Evolutionary conservation across 2,113 vertebrate genomes (phyloP).

Genomic region (Osmerus mordax): DNA sequence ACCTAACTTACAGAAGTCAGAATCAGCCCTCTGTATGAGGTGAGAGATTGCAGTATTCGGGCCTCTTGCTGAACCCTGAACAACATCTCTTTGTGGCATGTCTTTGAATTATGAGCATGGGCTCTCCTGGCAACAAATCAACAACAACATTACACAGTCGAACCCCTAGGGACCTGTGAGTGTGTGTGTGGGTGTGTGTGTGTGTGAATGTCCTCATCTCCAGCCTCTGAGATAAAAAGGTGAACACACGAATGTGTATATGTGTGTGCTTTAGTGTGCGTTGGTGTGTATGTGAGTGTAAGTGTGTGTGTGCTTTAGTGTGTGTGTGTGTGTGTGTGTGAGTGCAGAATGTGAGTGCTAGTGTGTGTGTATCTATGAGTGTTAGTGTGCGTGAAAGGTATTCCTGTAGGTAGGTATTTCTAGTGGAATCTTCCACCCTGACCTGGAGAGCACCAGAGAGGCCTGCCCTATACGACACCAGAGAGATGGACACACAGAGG

Average conservation of each 20-base stretch:
- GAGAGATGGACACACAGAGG: not conserved
- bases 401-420: not conserved
- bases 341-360: not conserved
- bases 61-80: not conserved
- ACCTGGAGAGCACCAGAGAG: not conserved
- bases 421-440: conserved; percentile 4
- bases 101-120: not conserved
- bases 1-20: too few relatives aligned
- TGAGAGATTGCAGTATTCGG: conserved; percentile 32
- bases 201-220: not conserved
- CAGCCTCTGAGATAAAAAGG: too few relatives aligned
- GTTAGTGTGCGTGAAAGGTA: not conserved
- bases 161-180: not conserved
- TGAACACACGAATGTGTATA: not conserved
- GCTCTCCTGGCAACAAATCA: conserved; percentile 1
- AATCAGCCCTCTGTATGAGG: not conserved
- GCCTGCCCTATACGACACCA: not conserved
- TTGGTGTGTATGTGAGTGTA: not conserved
- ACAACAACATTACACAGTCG: conserved; percentile 1
- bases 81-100: not conserved
- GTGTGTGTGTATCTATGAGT: not conserved
- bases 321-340: not conserved
- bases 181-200: conserved; percentile 1
- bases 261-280: not conserved
- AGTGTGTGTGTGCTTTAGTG: not conserved